Conservation (phyloP, 2,113 vertebrate genomes). For the Bagarius yarrelli region DNA sequence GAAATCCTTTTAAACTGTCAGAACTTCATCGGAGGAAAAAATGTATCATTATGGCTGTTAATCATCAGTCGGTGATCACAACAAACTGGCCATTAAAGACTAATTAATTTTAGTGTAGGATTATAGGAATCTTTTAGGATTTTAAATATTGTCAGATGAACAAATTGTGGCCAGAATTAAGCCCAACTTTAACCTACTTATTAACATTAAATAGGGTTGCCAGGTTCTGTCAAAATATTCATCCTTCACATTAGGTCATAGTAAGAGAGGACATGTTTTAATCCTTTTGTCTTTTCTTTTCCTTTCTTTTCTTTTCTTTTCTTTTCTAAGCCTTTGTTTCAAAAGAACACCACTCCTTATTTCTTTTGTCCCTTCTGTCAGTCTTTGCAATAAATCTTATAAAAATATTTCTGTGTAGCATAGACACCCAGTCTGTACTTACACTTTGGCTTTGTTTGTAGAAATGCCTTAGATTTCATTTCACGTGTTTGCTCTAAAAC, state of each 20-base stretch:
- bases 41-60: too few relatives aligned
- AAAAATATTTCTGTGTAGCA: not conserved
- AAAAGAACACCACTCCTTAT: not conserved
- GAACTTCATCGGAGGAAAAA: too few relatives aligned
- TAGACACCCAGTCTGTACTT: not conserved
- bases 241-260: too few relatives aligned
- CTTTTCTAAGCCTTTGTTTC: not conserved
- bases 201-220: too few relatives aligned
- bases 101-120: too few relatives aligned
- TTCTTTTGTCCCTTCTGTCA: not conserved
- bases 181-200: too few relatives aligned
- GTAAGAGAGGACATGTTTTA: too few relatives aligned
- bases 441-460: not conserved
- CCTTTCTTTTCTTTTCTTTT: not conserved
- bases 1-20: too few relatives aligned
- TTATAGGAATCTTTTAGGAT: not conserved
- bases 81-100: too few relatives aligned
- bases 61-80: too few relatives aligned
- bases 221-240: too few relatives aligned
- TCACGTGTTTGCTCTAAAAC: not conserved
- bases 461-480: not conserved
- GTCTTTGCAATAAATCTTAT: not conserved
- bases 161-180: not conserved
- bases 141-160: not conserved
- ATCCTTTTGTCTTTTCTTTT: too few relatives aligned